Percentiles rank a stretch among this genome's conserved stretches.
Conservation (phyloP, 2,888 invertebrate species). For the Melipona beecheii region DNA sequence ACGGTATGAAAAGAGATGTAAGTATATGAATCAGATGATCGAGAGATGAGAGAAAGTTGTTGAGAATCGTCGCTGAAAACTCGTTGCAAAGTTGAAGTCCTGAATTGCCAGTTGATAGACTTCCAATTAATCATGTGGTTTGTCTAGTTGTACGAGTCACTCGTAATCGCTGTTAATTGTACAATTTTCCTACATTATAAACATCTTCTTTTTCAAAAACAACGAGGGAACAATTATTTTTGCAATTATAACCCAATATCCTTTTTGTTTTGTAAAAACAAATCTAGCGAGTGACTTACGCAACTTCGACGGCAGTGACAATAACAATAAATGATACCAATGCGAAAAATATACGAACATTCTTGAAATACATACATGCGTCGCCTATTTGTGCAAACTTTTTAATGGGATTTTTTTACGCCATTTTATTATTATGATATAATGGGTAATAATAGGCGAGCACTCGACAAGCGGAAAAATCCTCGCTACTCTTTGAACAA, state of each 20-base stretch:
- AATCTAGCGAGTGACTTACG: not conserved
- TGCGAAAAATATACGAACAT: not conserved
- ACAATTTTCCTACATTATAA: no score
- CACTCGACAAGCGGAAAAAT: conserved; percentile 31
- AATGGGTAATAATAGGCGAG: not conserved
- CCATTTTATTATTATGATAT: no score
- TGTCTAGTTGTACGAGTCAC: no score
- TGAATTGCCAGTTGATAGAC: no score
- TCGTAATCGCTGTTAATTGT: no score
- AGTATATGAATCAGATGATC: no score
- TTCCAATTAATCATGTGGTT: no score
- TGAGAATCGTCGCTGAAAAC: no score
- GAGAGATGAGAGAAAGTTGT: no score
- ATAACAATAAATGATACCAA: not conserved
- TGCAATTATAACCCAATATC: not conserved
- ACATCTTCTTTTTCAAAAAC: not conserved
- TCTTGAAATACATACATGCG: not conserved
- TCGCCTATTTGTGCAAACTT: not conserved
- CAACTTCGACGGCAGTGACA: not conserved
- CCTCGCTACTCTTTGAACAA: conserved; percentile 8
- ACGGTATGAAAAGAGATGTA: no score
- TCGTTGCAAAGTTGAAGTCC: no score
- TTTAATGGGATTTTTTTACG: not conserved
- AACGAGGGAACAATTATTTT: not conserved
- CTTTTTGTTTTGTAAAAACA: not conserved